phyloP scores from a whole-genome alignment of 2,888 invertebrate species.

The Spicauda simplicius region DNA sequence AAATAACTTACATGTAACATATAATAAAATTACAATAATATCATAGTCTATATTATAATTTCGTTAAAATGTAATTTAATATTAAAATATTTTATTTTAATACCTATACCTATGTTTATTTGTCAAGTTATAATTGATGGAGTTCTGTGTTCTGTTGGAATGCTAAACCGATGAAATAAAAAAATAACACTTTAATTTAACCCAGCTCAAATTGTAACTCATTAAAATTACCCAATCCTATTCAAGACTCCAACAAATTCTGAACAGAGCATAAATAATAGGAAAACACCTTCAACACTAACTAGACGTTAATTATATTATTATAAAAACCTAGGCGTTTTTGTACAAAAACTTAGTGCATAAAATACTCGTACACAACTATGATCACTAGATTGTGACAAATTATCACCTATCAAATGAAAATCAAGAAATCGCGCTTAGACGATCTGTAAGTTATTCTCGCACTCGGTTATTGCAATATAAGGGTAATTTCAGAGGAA shows the following conservation, averaged over 20 bases:
- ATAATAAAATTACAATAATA: too few relatives aligned
- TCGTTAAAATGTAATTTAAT: too few relatives aligned
- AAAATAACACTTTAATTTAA: too few relatives aligned
- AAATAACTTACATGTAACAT: too few relatives aligned
- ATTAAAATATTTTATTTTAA: too few relatives aligned
- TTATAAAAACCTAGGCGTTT: conserved; percentile 19
- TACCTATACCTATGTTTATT: too few relatives aligned
- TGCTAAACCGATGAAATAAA: too few relatives aligned
- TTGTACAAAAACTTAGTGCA: conserved; percentile 43
- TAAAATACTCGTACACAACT: conserved; percentile 48
- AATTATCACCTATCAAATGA: conserved; percentile 76
- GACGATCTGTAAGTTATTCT: neutral
- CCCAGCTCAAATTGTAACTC: too few relatives aligned
- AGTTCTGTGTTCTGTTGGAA: too few relatives aligned
- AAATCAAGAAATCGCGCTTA: conserved; percentile 61
- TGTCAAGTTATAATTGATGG: too few relatives aligned
- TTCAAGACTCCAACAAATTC: neutral
- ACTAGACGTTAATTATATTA: conserved; percentile 17
- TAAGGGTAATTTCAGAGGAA: neutral
- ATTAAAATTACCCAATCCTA: neutral
- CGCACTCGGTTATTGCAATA: neutral
- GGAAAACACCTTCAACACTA: conserved; percentile 2
- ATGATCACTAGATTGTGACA: conserved; percentile 58
- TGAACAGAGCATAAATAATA: conserved; percentile 2
- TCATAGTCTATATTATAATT: too few relatives aligned